These are phyloP conservation scores for Tribolium castaneum DNA, from an alignment of 1,140 invertebrate species.

Conservation along the genomic window DNA sequence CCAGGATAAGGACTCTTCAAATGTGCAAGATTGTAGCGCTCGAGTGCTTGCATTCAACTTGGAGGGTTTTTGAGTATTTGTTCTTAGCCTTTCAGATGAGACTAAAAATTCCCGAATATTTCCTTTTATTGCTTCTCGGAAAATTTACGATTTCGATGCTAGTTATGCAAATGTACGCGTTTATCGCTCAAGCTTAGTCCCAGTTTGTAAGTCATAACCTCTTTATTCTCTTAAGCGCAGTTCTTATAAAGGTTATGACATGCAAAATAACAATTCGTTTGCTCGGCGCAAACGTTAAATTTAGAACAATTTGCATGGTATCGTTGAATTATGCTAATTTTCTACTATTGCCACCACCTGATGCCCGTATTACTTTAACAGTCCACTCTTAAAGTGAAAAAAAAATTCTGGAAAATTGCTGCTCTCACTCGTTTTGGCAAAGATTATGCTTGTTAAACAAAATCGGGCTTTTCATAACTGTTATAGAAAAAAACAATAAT, in stretches of 20 bases:
- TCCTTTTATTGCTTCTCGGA: background rate
- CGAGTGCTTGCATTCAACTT: background rate
- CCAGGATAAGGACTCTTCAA: background rate
- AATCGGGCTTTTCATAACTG: too few relatives aligned
- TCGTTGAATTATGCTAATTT: background rate
- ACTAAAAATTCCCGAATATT: background rate
- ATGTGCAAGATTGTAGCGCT: background rate
- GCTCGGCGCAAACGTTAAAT: background rate
- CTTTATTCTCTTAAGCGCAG: background rate
- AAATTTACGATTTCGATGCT: background rate
- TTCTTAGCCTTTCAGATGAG: background rate
- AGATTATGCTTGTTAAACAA: too few relatives aligned
- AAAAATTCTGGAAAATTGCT: too few relatives aligned
- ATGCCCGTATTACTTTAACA: background rate
- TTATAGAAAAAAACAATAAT: too few relatives aligned
- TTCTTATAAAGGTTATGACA: background rate
- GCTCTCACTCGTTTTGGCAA: too few relatives aligned
- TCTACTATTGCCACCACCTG: background rate
- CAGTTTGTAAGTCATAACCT: background rate
- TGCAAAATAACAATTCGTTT: background rate
- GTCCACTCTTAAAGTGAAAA: too few relatives aligned
- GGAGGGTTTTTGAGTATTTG: background rate
- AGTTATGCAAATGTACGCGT: background rate
- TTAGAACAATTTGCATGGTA: background rate
- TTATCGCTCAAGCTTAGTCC: background rate